These are phyloP conservation scores for Catalaphyllia jardinei DNA, from an alignment of 64 coral and sea anemone genomes.

Conservation along the genomic window DNA sequence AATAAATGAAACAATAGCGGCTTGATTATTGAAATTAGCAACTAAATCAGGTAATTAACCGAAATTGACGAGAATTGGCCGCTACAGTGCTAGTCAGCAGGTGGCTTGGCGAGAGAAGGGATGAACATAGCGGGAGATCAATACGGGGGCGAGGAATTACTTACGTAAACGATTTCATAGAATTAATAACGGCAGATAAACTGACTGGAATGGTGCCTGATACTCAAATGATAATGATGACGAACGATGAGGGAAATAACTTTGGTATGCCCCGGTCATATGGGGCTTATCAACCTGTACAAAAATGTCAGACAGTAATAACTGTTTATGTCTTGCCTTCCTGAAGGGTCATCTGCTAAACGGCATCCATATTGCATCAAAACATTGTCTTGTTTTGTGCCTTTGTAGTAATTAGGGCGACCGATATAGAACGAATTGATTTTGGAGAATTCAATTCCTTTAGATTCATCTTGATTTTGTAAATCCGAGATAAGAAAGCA, in stretches of 20 bases:
- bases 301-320: conserved; percentile 2
- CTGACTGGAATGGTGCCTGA: background rate
- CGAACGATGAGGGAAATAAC: background rate
- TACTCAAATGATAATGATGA: conserved; percentile 18
- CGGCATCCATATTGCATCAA: conserved; percentile 7
- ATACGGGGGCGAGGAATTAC: conserved; percentile 1
- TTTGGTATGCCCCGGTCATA: background rate
- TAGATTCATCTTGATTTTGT: background rate
- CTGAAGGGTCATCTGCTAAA: conserved; percentile 4
- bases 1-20: conserved; percentile 62
- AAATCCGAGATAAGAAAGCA: background rate
- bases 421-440: conserved; percentile 5
- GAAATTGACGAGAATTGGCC: conserved; percentile 31
- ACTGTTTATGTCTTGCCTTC: conserved; percentile 16
- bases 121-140: background rate
- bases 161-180: conserved; percentile 17
- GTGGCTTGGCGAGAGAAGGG: background rate
- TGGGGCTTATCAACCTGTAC: background rate
- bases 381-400: conserved; percentile 11
- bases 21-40: conserved; percentile 54
- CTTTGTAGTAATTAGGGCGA: conserved; percentile 1
- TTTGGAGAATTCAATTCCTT: background rate
- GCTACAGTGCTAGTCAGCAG: conserved; percentile 9
- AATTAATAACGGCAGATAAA: conserved; percentile 17
- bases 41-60: conserved; percentile 54